Base-by-base conservation (phyloP, 2,888 invertebrate genomes). In the Lasioglossum pauxillum region DNA sequence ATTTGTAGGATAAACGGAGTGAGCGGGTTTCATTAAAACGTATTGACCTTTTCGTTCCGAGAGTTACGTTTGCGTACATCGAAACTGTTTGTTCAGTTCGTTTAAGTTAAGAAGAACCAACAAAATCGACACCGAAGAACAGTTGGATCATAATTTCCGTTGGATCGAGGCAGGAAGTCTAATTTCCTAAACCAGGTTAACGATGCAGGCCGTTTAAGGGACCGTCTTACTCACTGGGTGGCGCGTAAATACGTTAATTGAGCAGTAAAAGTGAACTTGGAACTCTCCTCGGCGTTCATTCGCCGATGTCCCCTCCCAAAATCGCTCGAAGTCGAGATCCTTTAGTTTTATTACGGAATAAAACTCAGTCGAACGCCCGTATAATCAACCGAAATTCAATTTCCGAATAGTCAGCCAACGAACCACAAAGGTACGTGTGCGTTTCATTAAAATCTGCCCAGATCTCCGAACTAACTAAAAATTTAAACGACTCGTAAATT, bases 231-330 rank as follows among this genome's bases (percentile, higher is more conserved):
- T 80, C 81, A 44, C 60, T n/a, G 79, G 74, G 79, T 35, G 19
- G 19, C 81, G 73, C 71, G 64, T 84, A 81, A 81, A 80, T 80
- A 80, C 81, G 82, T 82, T 82, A 84, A 84, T 84, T 82, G 84
- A 69, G 19, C 41, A 77, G 74, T 84, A 78, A 84, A 84, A 74
- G 81, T 84, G 69, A 82, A 82, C 74, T 77, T 41, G 60, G 57
- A 49, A 67, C 35, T 79, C 35, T 79, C 57, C 49, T 12, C 49
- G 31, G 57, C 71, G 75, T 75, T 75, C 74, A 83, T 73, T 69
- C 78, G 69, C 7, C 67, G 74, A 57, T 57, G 64, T 71, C 53
- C 49, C 46, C 31, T 69, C 49, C 49, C 38, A 35, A 46, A 53
- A 49, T 27, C 44, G 31, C 38, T 67, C 12, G 31, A 27, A 46